Conservation (phyloP, 2,888 invertebrate genomes). For the Trachelus stipa region DNA sequence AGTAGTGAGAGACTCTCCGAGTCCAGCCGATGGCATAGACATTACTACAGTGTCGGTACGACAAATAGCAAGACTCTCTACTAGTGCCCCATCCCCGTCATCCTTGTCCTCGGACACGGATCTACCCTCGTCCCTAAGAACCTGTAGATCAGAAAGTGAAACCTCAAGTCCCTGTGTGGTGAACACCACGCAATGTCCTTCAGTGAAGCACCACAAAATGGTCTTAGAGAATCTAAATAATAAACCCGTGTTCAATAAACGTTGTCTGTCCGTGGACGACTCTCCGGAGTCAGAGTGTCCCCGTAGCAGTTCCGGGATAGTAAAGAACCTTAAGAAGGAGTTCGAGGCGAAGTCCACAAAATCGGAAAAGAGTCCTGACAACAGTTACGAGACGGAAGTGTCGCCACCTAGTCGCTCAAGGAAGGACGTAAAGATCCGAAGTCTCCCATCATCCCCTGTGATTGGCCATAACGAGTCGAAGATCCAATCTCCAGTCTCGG, state of each 20-base stretch:
- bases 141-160: slow-evolving; percentile 63
- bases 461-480: slow-evolving; percentile 70
- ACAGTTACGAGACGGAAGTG: slow-evolving; percentile 45
- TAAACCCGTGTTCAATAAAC: slow-evolving; percentile 60
- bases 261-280: slow-evolving; percentile 61
- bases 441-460: slow-evolving; percentile 71
- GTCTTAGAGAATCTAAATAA: slow-evolving; percentile 68
- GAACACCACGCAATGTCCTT: slow-evolving; percentile 68
- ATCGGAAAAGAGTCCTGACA: slow-evolving; percentile 48
- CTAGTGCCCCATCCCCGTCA: slow-evolving; percentile 59
- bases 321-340: slow-evolving; percentile 87
- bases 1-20: slow-evolving; percentile 27
- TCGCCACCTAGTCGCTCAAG: slow-evolving; percentile 38
- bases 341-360: slow-evolving; percentile 81
- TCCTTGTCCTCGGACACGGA: slow-evolving; percentile 63
- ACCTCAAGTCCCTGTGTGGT: slow-evolving; percentile 66
- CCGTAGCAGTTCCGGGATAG: slow-evolving; percentile 75
- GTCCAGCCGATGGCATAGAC: slow-evolving; percentile 45
- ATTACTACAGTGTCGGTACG: slow-evolving; percentile 40
- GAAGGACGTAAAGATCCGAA: slow-evolving; percentile 63
- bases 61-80: slow-evolving; percentile 63
- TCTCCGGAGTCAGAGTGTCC: slow-evolving; percentile 60
- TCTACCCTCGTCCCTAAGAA: slow-evolving; percentile 50
- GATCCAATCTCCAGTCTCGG: slow-evolving; percentile 34
- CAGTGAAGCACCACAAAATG: slow-evolving; percentile 70